These are phyloP conservation scores for Mesaphorura yosii DNA, from an alignment of 1,140 invertebrate genomes.

Conservation along the genomic window DNA sequence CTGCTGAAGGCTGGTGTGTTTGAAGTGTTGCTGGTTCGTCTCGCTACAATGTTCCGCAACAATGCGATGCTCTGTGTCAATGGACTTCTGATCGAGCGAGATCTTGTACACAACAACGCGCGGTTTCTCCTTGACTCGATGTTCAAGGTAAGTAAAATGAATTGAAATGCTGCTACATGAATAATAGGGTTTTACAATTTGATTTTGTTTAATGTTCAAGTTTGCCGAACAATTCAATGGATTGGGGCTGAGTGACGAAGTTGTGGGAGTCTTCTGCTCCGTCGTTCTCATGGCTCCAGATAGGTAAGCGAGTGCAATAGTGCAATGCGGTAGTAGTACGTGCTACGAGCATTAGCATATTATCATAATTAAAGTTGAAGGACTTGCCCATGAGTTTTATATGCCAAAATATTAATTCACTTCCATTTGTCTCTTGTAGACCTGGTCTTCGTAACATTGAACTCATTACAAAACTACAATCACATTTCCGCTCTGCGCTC, in stretches of 20 bases:
- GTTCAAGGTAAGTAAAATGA: too few species aligned
- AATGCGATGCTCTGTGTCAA: constrained; percentile 87
- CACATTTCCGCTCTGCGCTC: constrained; percentile 21
- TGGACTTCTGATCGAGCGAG: constrained; percentile 76
- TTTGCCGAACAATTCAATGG: constrained; percentile 88
- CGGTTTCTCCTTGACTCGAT: constrained; percentile 91
- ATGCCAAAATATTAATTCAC: background rate
- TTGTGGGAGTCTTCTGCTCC: constrained; percentile 87
- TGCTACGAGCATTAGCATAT: too few species aligned
- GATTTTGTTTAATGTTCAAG: too few species aligned
- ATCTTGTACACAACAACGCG: constrained; percentile 73
- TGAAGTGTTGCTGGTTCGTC: constrained; percentile 78
- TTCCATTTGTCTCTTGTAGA: constrained; percentile 39
- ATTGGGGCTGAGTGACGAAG: constrained; percentile 76
- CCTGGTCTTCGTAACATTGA: constrained; percentile 84
- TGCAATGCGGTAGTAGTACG: too few species aligned
- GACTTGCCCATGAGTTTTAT: too few species aligned
- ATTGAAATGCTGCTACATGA: too few species aligned
- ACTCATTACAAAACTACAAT: constrained; percentile 60
- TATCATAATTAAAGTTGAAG: too few species aligned
- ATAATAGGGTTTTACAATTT: too few species aligned
- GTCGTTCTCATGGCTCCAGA: constrained; percentile 85
- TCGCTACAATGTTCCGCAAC: constrained; percentile 82
- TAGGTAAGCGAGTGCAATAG: constrained; percentile 34
- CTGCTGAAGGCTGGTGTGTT: constrained; percentile 91